These are phyloP conservation scores for Chionoecetes opilio DNA, from an alignment of 1,140 invertebrate species.

Conservation along the genomic window DNA sequence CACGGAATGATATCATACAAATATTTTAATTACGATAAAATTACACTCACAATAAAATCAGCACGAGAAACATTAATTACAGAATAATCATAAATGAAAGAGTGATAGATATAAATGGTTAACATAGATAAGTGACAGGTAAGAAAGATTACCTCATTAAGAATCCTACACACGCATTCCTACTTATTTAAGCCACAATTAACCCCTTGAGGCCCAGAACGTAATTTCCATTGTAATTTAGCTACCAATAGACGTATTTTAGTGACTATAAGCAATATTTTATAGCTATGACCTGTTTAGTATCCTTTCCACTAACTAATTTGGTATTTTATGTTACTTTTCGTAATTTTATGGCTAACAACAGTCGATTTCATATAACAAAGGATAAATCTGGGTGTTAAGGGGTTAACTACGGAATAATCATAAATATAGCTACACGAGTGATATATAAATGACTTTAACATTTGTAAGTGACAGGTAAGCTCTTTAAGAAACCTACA, in stretches of 20 bases:
- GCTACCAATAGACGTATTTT: too few relatives aligned
- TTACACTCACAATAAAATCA: not conserved
- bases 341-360: too few relatives aligned
- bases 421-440: not conserved
- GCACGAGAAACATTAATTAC: too few relatives aligned
- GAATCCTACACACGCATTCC: not conserved
- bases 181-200: not conserved
- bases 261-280: too few relatives aligned
- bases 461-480: not conserved
- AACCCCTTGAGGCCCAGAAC: too few relatives aligned
- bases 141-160: constrained; percentile 7
- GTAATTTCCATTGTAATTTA: too few relatives aligned
- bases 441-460: not conserved
- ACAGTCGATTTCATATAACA: too few relatives aligned
- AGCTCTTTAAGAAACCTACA: not conserved
- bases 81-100: not conserved
- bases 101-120: not conserved
- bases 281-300: too few relatives aligned
- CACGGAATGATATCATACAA: not conserved
- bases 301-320: too few relatives aligned
- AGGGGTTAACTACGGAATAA: too few relatives aligned
- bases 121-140: not conserved
- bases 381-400: too few relatives aligned
- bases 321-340: too few relatives aligned
- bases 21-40: not conserved